phyloP scores from a whole-genome alignment of 2,888 invertebrate genomes.

The Mylabris sibirica region DNA sequence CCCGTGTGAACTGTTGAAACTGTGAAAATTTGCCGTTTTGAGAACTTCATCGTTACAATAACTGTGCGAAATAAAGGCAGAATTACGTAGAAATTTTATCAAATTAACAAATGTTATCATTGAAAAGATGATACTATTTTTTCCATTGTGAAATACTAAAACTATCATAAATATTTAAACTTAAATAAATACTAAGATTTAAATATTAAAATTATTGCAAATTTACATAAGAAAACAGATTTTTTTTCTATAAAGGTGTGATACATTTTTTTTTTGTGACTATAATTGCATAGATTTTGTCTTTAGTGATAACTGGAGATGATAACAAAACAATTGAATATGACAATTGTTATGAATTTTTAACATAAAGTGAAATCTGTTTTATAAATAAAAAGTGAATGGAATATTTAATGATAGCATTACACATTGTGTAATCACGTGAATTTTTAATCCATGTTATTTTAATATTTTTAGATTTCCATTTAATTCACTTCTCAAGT shows the following conservation, averaged over 20 bases:
- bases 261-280: not conserved
- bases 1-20: not conserved
- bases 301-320: not conserved
- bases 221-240: not conserved
- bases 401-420: constrained; percentile 62
- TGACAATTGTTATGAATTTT: not conserved
- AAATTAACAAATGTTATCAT: no score
- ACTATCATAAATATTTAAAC: no score
- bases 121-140: no score
- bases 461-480: no score
- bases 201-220: no score
- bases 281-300: not conserved
- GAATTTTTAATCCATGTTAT: no score
- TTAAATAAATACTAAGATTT: no score
- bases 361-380: not conserved
- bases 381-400: constrained; percentile 68
- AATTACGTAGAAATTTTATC: no score
- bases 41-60: not conserved
- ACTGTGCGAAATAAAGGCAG: no score
- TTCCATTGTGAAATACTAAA: no score
- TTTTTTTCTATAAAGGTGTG: not conserved
- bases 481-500: no score
- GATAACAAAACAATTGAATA: not conserved
- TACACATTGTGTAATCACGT: no score
- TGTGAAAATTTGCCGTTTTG: not conserved